Base-by-base conservation (phyloP, 2,888 invertebrate species). In the Parnassius apollo region DNA sequence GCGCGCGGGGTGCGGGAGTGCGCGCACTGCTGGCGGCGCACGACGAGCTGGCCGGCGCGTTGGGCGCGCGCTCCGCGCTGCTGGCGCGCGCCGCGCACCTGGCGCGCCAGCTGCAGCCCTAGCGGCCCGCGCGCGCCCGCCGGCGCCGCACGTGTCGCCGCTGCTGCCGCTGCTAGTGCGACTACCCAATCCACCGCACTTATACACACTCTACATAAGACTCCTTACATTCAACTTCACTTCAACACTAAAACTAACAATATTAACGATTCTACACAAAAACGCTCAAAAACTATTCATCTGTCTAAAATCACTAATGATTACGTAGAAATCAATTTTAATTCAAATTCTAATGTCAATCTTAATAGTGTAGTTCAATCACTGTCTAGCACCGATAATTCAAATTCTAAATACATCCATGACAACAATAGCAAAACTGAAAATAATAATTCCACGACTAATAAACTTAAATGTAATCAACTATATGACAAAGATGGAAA, bases 11-110 rank as follows among this genome's bases (percentile, higher is more conserved):
- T 44, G 80, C 78, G 59, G 85, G 85, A 46, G 75, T 85, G 73
- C 81, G 83, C 62, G 86, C 83, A 52, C 75, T 87, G 71, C 75
- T 82, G 63, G 77, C 73, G 13, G 81, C 83, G 66, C 86, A 85
- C 70, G 85, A 80, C 52, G 87, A 86, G 64, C 69, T 83, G 58
- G 70, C 73, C 8, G 66, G 71, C 57, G 77, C 75, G 4, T 69
- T 78, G 59, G 75, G 78, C 42, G 68, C 69, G 71, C 80, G 78
- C 81, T 68, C 78, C 3, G 79, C 80, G 61, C 80, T 84, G 52
- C 71, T 85, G 55, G 71, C 72, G 59, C 70, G 70, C 11, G 71
- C 75, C 57, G 63, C 67, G 64, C 52, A 44, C 44, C 62, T 65
- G 49, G 67, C 66, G 60, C 66, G 59, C 61, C 68, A 59, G 62